Base-by-base conservation (phyloP, 1,140 invertebrate genomes). In the Mya arenaria region DNA sequence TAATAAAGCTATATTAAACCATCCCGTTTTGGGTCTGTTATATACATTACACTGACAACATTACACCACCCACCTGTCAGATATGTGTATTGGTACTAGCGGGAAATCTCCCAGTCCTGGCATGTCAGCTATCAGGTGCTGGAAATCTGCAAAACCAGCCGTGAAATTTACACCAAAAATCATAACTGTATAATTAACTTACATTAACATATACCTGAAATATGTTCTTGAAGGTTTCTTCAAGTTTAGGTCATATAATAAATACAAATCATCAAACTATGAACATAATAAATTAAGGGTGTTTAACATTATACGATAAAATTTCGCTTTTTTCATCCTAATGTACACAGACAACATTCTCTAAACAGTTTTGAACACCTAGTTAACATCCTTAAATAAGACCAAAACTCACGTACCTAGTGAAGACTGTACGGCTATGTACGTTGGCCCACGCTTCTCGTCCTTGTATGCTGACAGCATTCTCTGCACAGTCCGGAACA, bases 371-470 rank as follows among this genome's bases (percentile, higher is more conserved):
- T 96, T 94, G 88, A 96, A 96, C 5, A 97, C 95, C 56, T 88
- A 85, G 79, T 95, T 94, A 1, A 96, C 92, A 89, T 96, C 96
- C 34, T 95, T 97, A n/a, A n/a, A n/a, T n/a, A n/a, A n/a, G n/a
- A n/a, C n/a, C n/a, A n/a, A n/a, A n/a, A n/a, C n/a, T 36, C 23
- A 58, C 36, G 94, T 94, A 94, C 95, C 94, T 60, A 95, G 92
- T 6, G 95, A 92, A 0, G 96, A 95, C 91, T 99, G 97, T 34
- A 98, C 89, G 62, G 96, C 95, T 32, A 98, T 92, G 68, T 97
- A 92, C 2, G 97, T 97, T 10, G 97, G 96, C 0, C 97, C 97
- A 90, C 95, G 95, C 89, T 96, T 96, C 92, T 99, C 97, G 89
- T 97, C 96, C 88, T 96, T 96, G 92, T 98, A 99, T 4, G 93